Base-by-base conservation (phyloP, 1,140 invertebrate species). In the Vollenhovia emeryi region DNA sequence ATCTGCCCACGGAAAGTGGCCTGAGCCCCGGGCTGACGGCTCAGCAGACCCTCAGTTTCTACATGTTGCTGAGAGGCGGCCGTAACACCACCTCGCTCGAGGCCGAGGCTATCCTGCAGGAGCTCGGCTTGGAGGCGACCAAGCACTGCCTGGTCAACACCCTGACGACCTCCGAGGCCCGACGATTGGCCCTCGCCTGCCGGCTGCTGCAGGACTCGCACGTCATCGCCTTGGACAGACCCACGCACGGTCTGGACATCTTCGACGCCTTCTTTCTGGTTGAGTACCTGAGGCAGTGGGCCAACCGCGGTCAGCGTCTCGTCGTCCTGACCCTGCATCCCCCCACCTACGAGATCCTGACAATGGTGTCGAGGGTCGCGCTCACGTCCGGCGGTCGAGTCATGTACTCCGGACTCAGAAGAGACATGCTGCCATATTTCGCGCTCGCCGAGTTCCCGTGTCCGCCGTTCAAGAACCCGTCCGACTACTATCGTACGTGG, bases 241-340 rank as follows among this genome's bases (percentile, higher is more conserved):
- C 98, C 3, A 98, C 98, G 0, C 97, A 97, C 91, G 98, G 98
- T 66, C 98, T 99, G 97, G 98, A 99, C 90, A 99, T 99, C 78
- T 99, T 99, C 87, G 98, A 99, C 91, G 98, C 98, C 0, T 99
- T 99, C 94, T 99, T 99, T 93, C 94, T 99, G 18, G 97, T 99
- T 33, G 98, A 99, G 93, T 99, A 99, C 94, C 94, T 99, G 52
- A 96, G 98, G 71, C 98, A 99, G 92, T 99, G 98, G 98, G 98
- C 98, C 0, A 96, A 96, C 66, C 96, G 97, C 27, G 97, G 97
- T 68, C 94, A 96, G 0, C 95, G 98, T 87, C 97, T 98, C 60
- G 98, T 99, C 0, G 96, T 99, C n/a, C 96, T 99, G 92, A 99
- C 98, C 0, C 95, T 99, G 13, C 98, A 99, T 93, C 98, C 98